Base-by-base conservation (phyloP, 2,888 invertebrate species). In the Allolobophora icterica region DNA sequence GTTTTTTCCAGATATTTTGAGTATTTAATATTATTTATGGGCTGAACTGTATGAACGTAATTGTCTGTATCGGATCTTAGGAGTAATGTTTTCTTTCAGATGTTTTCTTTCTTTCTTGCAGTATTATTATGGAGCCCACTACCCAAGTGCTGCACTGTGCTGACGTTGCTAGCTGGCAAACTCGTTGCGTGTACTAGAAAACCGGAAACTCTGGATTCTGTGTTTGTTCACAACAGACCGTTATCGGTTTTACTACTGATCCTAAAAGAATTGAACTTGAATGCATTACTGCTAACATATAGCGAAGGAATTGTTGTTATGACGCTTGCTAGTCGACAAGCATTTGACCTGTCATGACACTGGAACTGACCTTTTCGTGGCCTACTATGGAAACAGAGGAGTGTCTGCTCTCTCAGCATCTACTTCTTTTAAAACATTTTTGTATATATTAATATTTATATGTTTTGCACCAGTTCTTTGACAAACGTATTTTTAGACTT, bases 81-180 rank as follows among this genome's bases (percentile, higher is more conserved):
- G 21, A 52, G n/a, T 71, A n/a, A 71, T 71, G n/a, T 71, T n/a
- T 4, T 71, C n/a, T 71, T 71, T 71, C n/a, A n/a, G 71, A 52
- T 52, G 52, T 52, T 52, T 52, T 52, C 52, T 52, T 19, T 52
- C 24, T 52, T 19, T 21, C 52, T 52, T 71, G 71, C 71, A 71
- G 71, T 71, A 71, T 71, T 71, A 71, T 71, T 71, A 71, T 71
- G 71, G 71, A 71, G n/a, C 71, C n/a, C 71, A 71, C 71, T 71
- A 71, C n/a, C 71, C 71, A n/a, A 71, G 71, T 71, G 71, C 71
- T 71, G 71, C 71, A n/a, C 71, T 71, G 71, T 71, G 71, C 71
- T 71, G 71, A 71, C n/a, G 71, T n/a, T 71, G 71, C 71, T 71
- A n/a, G 71, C 71, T 71, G 71, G 8, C 0, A 30, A n/a, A 71